These are phyloP conservation scores for Troides oblongomaculatus DNA, from an alignment of 2,888 invertebrate genomes.

Conservation along the genomic window DNA sequence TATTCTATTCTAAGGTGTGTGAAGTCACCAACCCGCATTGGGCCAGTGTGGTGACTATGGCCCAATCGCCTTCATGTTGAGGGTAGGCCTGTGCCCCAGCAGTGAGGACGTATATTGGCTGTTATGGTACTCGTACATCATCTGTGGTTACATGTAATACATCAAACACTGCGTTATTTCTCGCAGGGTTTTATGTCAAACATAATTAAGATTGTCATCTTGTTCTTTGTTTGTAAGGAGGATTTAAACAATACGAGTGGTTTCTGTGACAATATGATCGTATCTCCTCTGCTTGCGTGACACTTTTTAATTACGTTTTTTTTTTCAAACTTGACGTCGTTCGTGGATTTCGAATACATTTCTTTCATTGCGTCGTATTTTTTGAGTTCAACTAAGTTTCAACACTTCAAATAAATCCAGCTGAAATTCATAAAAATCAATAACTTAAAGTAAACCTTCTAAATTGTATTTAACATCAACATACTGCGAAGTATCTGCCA, in stretches of 20 bases:
- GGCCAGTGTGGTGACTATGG: too few species aligned
- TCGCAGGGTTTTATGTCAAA: conserved; percentile 17
- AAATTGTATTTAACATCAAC: too few species aligned
- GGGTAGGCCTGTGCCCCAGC: too few species aligned
- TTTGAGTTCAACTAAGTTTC: background rate
- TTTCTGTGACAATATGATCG: conserved; percentile 19
- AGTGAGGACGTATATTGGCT: too few species aligned
- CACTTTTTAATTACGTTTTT: conserved; percentile 21
- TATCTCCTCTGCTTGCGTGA: conserved; percentile 19
- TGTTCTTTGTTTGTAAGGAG: conserved; percentile 24
- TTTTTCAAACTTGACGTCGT: background rate
- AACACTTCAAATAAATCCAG: background rate
- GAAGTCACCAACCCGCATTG: too few species aligned
- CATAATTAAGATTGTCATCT: conserved; percentile 28
- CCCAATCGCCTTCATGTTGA: too few species aligned
- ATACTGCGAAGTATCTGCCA: too few species aligned
- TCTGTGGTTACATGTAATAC: too few species aligned
- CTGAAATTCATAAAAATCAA: too few species aligned
- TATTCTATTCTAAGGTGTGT: too few species aligned
- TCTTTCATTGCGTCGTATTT: background rate
- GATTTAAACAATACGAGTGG: conserved; percentile 22
- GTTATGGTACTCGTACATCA: too few species aligned
- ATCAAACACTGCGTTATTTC: conserved; percentile 6
- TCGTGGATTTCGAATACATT: background rate
- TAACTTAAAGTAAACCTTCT: too few species aligned